A percentile compares a stretch with the other conserved stretches of the same genome.
These are phyloP conservation scores for Balaeniceps rex DNA, from an alignment of 2,113 vertebrate genomes.

Conservation along the genomic window DNA sequence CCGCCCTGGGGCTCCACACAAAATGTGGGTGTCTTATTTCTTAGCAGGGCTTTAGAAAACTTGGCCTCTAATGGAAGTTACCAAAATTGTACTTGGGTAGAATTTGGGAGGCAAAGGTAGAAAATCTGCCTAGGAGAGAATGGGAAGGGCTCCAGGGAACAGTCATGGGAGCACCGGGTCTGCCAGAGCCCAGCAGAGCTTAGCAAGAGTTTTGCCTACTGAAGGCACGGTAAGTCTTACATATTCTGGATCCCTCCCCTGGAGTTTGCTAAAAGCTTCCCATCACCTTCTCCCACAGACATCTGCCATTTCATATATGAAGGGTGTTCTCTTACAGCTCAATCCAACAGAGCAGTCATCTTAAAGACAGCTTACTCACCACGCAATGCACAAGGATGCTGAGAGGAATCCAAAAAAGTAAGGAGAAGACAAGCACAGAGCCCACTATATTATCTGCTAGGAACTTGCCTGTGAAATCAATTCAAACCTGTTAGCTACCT, in stretches of 20 bases:
- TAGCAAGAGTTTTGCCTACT: not conserved
- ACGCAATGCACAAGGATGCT: slow-evolving; percentile 97
- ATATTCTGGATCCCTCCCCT: not conserved
- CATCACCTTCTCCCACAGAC: not conserved
- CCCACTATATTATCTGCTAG: slow-evolving; percentile 97
- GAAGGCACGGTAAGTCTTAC: not conserved
- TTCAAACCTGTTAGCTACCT: not conserved
- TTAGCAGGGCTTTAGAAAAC: not conserved
- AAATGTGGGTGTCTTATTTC: not conserved
- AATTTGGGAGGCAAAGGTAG: not conserved
- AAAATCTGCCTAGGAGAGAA: not conserved
- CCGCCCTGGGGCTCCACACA: not conserved
- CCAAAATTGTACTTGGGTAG: not conserved
- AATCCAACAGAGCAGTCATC: not conserved
- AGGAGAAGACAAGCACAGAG: slow-evolving; percentile 96
- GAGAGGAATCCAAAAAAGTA: slow-evolving; percentile 96
- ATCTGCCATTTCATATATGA: not conserved
- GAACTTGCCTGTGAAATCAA: slow-evolving; percentile 86
- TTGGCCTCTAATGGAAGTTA: not conserved
- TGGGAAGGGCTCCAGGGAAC: not conserved
- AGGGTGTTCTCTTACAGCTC: not conserved
- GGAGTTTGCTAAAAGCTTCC: not conserved
- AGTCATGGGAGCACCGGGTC: not conserved
- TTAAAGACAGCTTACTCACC: slow-evolving; percentile 78
- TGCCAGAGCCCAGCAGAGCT: not conserved